Evolutionary conservation across 2,888 invertebrate species (phyloP).

Genomic region (Pocota personata): DNA sequence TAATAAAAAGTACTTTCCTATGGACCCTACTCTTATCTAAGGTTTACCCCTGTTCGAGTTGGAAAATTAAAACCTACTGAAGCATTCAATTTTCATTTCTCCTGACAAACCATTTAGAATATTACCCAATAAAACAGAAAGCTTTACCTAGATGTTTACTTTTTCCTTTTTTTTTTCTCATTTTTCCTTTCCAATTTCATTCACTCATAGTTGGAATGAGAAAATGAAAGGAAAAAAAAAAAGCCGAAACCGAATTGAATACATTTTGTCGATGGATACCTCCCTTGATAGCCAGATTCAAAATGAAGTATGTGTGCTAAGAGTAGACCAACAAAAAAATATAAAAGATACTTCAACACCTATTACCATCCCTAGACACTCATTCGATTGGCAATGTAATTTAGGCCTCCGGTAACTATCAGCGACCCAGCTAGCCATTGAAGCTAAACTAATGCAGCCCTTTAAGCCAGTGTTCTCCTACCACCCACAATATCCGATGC

Average conservation of each 20-base stretch:
- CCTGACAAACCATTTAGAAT: slow-evolving; percentile 19
- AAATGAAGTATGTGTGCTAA: slow-evolving; percentile 4
- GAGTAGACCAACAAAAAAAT: slow-evolving; percentile 16
- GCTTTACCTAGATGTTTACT: slow-evolving; percentile 2
- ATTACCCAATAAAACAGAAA: slow-evolving; percentile 7
- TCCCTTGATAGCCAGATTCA: slow-evolving; percentile 23
- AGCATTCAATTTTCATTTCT: slow-evolving; percentile 15
- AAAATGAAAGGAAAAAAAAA: neutral
- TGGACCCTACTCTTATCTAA: neutral
- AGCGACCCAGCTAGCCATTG: slow-evolving; percentile 63
- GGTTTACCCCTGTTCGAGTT: slow-evolving; percentile 9
- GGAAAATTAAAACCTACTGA: slow-evolving; percentile 13
- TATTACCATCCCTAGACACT: neutral
- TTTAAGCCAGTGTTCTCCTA: neutral
- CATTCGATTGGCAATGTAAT: slow-evolving; percentile 40
- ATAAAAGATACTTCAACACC: slow-evolving; percentile 12
- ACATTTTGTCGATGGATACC: slow-evolving; percentile 33
- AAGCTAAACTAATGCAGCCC: slow-evolving; percentile 56
- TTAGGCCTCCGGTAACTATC: slow-evolving; percentile 47
- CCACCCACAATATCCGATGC: neutral
- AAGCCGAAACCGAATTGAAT: slow-evolving; percentile 36
- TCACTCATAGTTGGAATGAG: slow-evolving; percentile 3
- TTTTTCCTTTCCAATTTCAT: slow-evolving; percentile 27
- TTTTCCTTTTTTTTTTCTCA: slow-evolving; percentile 5
- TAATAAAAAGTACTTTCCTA: neutral